Percentiles rank a stretch among this genome's conserved stretches.
Conservation (phyloP, 2,797 vertebrate species). For the Mus caroli region DNA sequence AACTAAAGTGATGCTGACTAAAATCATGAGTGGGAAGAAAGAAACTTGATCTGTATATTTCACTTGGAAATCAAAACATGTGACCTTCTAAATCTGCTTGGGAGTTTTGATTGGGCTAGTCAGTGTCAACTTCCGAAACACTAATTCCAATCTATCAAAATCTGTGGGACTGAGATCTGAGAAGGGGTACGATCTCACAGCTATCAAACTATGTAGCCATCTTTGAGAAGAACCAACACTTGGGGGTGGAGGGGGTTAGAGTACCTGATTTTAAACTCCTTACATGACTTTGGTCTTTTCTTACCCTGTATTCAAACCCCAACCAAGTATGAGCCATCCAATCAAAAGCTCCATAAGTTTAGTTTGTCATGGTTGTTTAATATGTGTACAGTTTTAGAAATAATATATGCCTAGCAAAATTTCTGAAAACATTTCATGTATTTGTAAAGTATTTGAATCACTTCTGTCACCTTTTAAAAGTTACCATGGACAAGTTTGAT, state of each 20-base stretch:
- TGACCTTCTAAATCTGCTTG: neutral
- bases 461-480: neutral
- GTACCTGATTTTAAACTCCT: neutral
- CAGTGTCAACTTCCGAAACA: neutral
- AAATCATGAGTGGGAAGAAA: neutral
- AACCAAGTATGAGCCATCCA: neutral
- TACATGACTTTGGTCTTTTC: neutral
- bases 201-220: neutral
- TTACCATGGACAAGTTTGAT: neutral
- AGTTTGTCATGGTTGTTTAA: neutral
- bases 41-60: neutral
- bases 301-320: neutral
- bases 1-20: neutral
- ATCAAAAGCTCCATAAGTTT: neutral
- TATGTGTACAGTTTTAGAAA: neutral
- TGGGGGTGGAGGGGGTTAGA: too few species aligned
- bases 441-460: neutral
- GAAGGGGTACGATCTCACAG: neutral
- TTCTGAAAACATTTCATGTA: neutral
- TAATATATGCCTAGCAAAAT: neutral
- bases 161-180: neutral
- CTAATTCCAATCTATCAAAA: neutral
- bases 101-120: neutral
- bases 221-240: neutral
- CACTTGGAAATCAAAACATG: neutral